Evolutionary conservation across 2,888 invertebrate species (phyloP).

Genomic region (Eumacrocentrus americanus): DNA sequence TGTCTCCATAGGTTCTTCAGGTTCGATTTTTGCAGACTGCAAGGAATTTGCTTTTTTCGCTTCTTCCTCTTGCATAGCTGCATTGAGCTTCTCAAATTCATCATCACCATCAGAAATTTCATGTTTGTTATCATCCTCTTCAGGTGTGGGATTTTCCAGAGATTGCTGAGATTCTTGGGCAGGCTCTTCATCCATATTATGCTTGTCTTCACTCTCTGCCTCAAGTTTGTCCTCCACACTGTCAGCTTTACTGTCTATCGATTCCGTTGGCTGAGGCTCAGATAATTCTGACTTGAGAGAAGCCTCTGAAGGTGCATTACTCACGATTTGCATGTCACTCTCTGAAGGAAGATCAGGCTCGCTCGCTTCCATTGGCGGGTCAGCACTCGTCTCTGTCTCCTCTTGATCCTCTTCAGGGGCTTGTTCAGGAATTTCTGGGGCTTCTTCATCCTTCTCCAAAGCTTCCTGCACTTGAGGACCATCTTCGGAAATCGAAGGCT

Average conservation of each 20-base stretch:
- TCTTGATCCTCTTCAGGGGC: constrained; percentile 21
- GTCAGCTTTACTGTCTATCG: constrained; percentile 16
- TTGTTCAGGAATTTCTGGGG: constrained; percentile 26
- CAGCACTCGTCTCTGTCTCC: constrained; percentile 27
- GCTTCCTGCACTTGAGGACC: constrained; percentile 25
- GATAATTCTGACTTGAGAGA: constrained; percentile 29
- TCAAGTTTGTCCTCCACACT: constrained; percentile 30
- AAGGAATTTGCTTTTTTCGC: constrained; percentile 34
- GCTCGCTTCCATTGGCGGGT: constrained; percentile 29
- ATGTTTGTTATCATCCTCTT: not conserved
- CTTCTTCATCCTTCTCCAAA: constrained; percentile 30
- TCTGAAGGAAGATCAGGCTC: constrained; percentile 35
- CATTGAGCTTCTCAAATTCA: constrained; percentile 13
- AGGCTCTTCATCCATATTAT: constrained; percentile 36
- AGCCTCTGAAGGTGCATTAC: constrained; percentile 29
- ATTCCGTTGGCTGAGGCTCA: constrained; percentile 16
- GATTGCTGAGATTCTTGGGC: not conserved
- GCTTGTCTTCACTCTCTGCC: constrained; percentile 28
- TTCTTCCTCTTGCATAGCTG: constrained; percentile 27
- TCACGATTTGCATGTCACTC: constrained; percentile 34
- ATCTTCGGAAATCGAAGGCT: constrained; percentile 33
- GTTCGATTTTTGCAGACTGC: constrained; percentile 9
- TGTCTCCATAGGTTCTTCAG: constrained; percentile 7
- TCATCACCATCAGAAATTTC: constrained; percentile 6
- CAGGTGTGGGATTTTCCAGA: not conserved